Percentiles rank a stretch among this genome's conserved stretches.
phyloP scores from a whole-genome alignment of 2,113 vertebrate species.

The Pterocles gutturalis region DNA sequence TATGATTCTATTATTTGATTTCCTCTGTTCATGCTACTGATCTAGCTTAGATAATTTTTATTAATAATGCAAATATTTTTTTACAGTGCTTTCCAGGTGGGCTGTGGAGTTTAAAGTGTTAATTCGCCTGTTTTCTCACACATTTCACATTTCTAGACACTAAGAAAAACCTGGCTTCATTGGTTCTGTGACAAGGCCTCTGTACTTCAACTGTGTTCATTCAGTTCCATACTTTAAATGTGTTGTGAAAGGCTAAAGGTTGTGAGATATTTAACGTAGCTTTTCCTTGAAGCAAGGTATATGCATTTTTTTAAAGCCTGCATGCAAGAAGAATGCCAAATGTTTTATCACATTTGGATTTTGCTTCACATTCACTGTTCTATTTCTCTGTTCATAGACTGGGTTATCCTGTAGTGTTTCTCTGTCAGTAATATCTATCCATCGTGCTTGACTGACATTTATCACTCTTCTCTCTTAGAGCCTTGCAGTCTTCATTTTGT shows the following conservation, averaged over 20 bases:
- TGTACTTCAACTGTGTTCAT: background rate
- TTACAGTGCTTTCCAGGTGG: background rate
- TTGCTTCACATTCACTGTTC: background rate
- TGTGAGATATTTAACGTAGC: background rate
- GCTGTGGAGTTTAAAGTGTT: background rate
- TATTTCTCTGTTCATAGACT: background rate
- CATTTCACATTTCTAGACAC: conserved; percentile 1
- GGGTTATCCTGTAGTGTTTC: background rate
- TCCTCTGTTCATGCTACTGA: background rate
- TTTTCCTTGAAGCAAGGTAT: background rate
- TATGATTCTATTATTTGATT: background rate
- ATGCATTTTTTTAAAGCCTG: background rate
- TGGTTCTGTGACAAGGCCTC: background rate
- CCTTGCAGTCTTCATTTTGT: background rate
- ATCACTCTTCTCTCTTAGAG: background rate
- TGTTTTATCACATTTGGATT: background rate
- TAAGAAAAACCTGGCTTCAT: background rate
- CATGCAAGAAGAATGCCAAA: background rate
- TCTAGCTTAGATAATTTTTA: conserved; percentile 41
- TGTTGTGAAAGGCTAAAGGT: background rate
- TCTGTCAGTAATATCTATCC: background rate
- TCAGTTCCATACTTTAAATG: background rate
- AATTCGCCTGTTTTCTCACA: background rate
- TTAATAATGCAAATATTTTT: conserved; percentile 43
- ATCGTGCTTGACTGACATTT: background rate